Evolutionary conservation across 2,797 vertebrate species (phyloP), one percentile per base, ranked within the genome.

Genomic region (Gadopsis bispinosus): DNA sequence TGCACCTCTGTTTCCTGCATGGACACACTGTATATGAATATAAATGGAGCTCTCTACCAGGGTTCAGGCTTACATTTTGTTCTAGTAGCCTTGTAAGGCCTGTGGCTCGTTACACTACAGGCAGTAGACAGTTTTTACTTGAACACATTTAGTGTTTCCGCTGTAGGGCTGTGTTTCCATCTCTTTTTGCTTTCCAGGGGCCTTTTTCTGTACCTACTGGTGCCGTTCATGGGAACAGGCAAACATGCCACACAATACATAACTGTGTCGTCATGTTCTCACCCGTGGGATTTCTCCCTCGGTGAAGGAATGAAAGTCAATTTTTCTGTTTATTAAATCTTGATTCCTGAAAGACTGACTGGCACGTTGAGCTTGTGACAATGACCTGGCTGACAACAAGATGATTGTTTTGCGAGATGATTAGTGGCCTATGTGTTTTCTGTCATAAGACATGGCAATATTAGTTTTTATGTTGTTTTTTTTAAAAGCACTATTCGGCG

Each of bases 291-390:
- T 48, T 62, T 26, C 39, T 58, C 9, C 11, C 7, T 56, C 19
- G 8, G 0, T 41, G 4, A 51, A 51, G 19, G 26, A 69, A 69
- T 58, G 51, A 61, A 33, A 70, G 54, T 58, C 41, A 7, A 0
- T 55, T 22, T 37, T 16, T 31, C 33, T 7, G 1, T 53, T 68
- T 50, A 26, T 66, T 62, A 47, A 62, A 50, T 53, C 31, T 16
- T 58, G 35, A 75, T 64, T 61, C 16, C 14, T 56, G 70, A 69
- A 50, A 70, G 63, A 62, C 31, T 66, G 63, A 62, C 31, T 66
- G 13, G n/a, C 58, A n/a, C 65, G 54, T 29, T 53, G 72, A 73
- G 47, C 64, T 55, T 72, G 45, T 83, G 79, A 76, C 70, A n/a
- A 31, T 35, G 73, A 71, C 12, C 1, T 45, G 19, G 26, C 39